Conservation (phyloP, 1,140 invertebrate genomes). For the Parapsyche elsis region DNA sequence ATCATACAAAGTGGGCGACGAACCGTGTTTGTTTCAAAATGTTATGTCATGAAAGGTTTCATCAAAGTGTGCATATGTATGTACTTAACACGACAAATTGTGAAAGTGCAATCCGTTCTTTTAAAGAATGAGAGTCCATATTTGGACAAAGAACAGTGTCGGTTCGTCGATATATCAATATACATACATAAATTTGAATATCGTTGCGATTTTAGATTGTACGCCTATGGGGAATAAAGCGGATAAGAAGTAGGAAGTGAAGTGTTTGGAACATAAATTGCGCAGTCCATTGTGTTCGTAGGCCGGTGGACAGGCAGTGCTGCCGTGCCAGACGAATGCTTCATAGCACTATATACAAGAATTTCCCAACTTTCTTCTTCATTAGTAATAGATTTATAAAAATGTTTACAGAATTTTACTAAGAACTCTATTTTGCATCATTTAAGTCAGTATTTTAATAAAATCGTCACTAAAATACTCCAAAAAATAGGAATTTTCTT, state of each 20-base stretch:
- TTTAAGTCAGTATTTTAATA: too few species aligned
- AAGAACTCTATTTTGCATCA: too few species aligned
- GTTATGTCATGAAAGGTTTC: constrained; percentile 11
- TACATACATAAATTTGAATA: not conserved
- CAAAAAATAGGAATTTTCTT: too few species aligned
- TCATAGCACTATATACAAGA: not conserved
- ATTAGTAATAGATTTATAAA: not conserved
- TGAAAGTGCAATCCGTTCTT: not conserved
- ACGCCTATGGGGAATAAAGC: constrained; percentile 14
- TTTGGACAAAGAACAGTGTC: not conserved
- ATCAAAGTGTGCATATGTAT: not conserved
- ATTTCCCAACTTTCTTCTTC: constrained; percentile 34
- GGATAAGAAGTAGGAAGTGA: constrained; percentile 42
- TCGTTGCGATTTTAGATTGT: not conserved
- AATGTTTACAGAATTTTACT: too few species aligned
- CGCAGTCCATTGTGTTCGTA: constrained; percentile 39
- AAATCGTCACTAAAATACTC: too few species aligned
- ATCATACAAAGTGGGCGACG: constrained; percentile 8
- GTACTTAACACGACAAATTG: constrained; percentile 11
- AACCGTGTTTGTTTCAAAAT: constrained; percentile 6
- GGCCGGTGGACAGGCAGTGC: constrained; percentile 16
- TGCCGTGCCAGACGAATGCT: not conserved
- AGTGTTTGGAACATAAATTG: constrained; percentile 45
- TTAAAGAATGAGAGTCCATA: too few species aligned
- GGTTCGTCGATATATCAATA: not conserved